phyloP scores from a whole-genome alignment of 2,113 vertebrate species.

The Quiscalus mexicanus region DNA sequence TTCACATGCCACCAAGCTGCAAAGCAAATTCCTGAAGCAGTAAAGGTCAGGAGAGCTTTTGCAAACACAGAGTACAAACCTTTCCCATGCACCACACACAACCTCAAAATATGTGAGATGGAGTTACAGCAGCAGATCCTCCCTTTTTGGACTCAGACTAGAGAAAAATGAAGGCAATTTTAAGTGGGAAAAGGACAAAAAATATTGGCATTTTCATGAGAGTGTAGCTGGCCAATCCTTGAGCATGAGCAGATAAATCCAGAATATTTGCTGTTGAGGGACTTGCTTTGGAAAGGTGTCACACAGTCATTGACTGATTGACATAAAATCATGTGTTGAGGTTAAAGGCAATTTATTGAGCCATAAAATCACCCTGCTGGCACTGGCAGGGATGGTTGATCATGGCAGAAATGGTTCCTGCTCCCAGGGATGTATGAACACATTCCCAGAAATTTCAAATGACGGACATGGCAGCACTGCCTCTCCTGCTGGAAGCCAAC shows the following conservation, averaged over 20 bases:
- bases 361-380: background rate
- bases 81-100: background rate
- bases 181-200: background rate
- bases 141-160: background rate
- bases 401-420: background rate
- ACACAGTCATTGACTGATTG: background rate
- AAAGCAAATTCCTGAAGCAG: background rate
- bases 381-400: background rate
- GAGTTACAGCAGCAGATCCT: background rate
- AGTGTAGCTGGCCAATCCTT: background rate
- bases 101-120: background rate
- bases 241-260: background rate
- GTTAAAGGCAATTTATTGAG: background rate
- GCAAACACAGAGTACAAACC: background rate
- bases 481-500: background rate
- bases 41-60: background rate
- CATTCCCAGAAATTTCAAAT: background rate
- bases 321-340: background rate
- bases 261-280: background rate
- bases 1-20: background rate
- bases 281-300: background rate
- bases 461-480: accelerated
- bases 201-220: background rate
- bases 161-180: background rate
- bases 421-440: background rate